Evolutionary conservation across 1,140 invertebrate species (phyloP).

Genomic region (Bombus waltoni): DNA sequence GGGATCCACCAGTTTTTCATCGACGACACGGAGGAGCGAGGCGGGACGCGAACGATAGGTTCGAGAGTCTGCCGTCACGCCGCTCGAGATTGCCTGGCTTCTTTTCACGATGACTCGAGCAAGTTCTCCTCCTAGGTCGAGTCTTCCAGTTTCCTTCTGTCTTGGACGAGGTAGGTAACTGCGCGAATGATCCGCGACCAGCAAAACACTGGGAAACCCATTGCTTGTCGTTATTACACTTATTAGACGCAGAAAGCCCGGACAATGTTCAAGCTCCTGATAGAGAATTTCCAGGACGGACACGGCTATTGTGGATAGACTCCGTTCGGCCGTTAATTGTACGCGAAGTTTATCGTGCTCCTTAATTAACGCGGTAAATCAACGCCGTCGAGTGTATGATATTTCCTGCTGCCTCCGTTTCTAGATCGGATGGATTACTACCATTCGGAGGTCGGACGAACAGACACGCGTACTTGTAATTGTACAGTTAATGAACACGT

Average conservation of each 20-base stretch:
- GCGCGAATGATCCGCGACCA: slow-evolving; percentile 65
- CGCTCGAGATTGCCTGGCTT: slow-evolving; percentile 57
- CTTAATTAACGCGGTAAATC: slow-evolving; percentile 58
- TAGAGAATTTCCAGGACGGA: slow-evolving; percentile 56
- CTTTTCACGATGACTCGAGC: slow-evolving; percentile 43
- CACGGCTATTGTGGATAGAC: slow-evolving; percentile 44
- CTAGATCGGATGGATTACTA: background rate
- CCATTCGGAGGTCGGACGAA: background rate
- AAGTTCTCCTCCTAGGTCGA: too few species aligned
- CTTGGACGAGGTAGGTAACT: slow-evolving; percentile 46
- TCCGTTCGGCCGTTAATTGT: slow-evolving; percentile 69
- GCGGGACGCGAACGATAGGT: slow-evolving; percentile 41
- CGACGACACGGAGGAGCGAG: slow-evolving; percentile 32
- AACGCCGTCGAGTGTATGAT: slow-evolving; percentile 42
- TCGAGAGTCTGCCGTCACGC: slow-evolving; percentile 55
- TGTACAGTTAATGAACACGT: slow-evolving; percentile 7
- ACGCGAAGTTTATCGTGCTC: slow-evolving; percentile 64
- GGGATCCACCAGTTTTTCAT: slow-evolving; percentile 34
- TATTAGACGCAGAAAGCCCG: slow-evolving; percentile 52
- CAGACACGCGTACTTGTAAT: background rate
- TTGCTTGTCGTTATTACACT: slow-evolving; percentile 42
- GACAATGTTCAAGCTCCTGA: slow-evolving; percentile 61
- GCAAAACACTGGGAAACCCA: slow-evolving; percentile 64
- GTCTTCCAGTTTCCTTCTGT: slow-evolving; percentile 2
- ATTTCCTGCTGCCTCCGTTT: slow-evolving; percentile 10